phyloP scores from a whole-genome alignment of 23 tunicate genomes.

The Styela clava region DNA sequence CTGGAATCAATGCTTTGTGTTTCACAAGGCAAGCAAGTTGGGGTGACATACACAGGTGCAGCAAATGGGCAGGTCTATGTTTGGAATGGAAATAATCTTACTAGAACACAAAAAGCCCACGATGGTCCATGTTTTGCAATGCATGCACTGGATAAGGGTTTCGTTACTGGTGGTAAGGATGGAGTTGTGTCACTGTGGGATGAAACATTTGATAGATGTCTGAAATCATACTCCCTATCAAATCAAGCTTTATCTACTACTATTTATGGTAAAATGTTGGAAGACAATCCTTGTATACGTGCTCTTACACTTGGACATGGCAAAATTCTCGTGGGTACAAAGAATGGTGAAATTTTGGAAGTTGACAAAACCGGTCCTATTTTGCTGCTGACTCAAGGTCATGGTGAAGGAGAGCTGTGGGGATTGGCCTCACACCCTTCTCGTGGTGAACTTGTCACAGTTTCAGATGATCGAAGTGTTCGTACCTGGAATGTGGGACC shows the following conservation, averaged over 20 bases:
- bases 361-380: constrained; percentile 84
- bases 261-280: constrained; percentile 51
- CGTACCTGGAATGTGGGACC: constrained; percentile 65
- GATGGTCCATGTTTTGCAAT: constrained; percentile 97
- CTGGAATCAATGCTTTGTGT: constrained; percentile 87
- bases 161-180: constrained; percentile 93
- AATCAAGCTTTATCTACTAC: constrained; percentile 38
- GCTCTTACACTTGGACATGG: constrained; percentile 81
- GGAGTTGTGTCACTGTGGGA: constrained; percentile 90
- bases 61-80: constrained; percentile 88
- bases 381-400: constrained; percentile 72
- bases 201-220: constrained; percentile 55
- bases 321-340: constrained; percentile 80
- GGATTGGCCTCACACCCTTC: constrained; percentile 92
- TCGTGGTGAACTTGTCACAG: constrained; percentile 55
- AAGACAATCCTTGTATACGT: constrained; percentile 86
- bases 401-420: constrained; percentile 94
- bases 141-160: constrained; percentile 92
- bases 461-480: constrained; percentile 73
- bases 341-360: constrained; percentile 86
- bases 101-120: constrained; percentile 74
- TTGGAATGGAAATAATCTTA: constrained; percentile 65
- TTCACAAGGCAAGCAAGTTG: constrained; percentile 60
- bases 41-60: constrained; percentile 59
- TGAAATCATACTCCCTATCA: constrained; percentile 56